Percentiles rank a stretch among this genome's conserved stretches.
Conservation (phyloP, 1,140 invertebrate genomes). For the Agrilus planipennis region DNA sequence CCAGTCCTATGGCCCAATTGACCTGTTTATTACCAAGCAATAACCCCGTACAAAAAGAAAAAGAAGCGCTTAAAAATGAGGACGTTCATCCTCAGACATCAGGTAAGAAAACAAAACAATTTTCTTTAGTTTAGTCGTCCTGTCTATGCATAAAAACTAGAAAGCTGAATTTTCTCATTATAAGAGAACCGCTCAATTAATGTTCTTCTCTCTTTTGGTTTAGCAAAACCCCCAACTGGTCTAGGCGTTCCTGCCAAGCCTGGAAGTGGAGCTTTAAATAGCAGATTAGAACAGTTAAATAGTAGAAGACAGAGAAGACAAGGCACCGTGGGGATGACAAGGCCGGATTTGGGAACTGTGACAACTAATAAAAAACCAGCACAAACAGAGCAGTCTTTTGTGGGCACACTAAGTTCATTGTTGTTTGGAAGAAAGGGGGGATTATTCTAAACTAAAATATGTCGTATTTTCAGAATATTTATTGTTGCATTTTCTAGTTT, state of each 20-base stretch:
- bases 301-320: slow-evolving; percentile 34
- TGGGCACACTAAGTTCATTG: slow-evolving; percentile 67
- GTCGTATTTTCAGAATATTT: not conserved
- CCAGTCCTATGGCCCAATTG: slow-evolving; percentile 62
- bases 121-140: too few relatives aligned
- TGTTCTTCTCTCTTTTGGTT: not conserved
- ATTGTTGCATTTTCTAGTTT: too few relatives aligned
- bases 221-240: slow-evolving; percentile 14
- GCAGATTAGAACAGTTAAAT: slow-evolving; percentile 34
- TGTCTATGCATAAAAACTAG: too few relatives aligned
- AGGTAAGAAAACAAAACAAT: not conserved
- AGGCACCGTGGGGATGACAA: slow-evolving; percentile 36
- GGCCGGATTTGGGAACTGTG: slow-evolving; percentile 44
- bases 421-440: slow-evolving; percentile 74
- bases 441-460: slow-evolving; percentile 43
- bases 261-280: slow-evolving; percentile 39
- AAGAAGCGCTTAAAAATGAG: too few relatives aligned
- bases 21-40: slow-evolving; percentile 47
- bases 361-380: slow-evolving; percentile 33
- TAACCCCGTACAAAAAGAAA: too few relatives aligned
- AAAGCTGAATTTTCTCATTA: too few relatives aligned
- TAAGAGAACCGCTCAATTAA: too few relatives aligned
- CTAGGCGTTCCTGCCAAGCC: slow-evolving; percentile 42
- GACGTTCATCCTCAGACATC: too few relatives aligned
- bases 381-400: slow-evolving; percentile 39